A percentile compares a stretch with the other conserved stretches of the same genome.
Conservation (phyloP, 2,888 invertebrate genomes). For the Smittia sp. region DNA sequence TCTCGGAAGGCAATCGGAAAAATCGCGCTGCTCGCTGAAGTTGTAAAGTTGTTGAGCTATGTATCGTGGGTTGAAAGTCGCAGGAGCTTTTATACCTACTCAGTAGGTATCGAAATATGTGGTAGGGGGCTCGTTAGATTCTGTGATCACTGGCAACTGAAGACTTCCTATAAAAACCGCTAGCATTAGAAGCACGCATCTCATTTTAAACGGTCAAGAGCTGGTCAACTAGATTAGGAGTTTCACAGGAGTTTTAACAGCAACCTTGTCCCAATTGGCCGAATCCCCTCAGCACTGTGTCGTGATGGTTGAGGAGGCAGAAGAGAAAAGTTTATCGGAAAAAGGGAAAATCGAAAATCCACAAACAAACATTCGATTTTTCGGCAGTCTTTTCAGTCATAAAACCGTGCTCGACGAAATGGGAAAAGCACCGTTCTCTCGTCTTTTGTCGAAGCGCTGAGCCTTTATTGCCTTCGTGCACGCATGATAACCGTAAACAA, state of each 20-base stretch:
- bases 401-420: constrained; percentile 35
- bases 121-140: too few relatives aligned
- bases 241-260: too few relatives aligned
- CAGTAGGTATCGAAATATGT: too few relatives aligned
- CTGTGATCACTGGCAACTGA: too few relatives aligned
- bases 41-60: constrained; percentile 22
- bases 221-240: too few relatives aligned
- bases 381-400: neutral
- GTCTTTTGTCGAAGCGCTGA: neutral
- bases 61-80: too few relatives aligned
- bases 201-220: too few relatives aligned
- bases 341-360: constrained; percentile 25
- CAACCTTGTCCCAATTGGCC: too few relatives aligned
- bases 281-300: too few relatives aligned
- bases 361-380: constrained; percentile 20
- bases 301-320: neutral
- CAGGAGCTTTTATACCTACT: too few relatives aligned
- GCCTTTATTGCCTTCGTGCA: constrained; percentile 34
- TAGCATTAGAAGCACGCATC: too few relatives aligned
- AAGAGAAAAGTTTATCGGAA: neutral
- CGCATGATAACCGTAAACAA: constrained; percentile 39
- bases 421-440: neutral
- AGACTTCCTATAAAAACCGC: too few relatives aligned
- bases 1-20: neutral
- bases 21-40: neutral